phyloP scores from a whole-genome alignment of 2,888 invertebrate genomes.

The Chrysodeixis includens region DNA sequence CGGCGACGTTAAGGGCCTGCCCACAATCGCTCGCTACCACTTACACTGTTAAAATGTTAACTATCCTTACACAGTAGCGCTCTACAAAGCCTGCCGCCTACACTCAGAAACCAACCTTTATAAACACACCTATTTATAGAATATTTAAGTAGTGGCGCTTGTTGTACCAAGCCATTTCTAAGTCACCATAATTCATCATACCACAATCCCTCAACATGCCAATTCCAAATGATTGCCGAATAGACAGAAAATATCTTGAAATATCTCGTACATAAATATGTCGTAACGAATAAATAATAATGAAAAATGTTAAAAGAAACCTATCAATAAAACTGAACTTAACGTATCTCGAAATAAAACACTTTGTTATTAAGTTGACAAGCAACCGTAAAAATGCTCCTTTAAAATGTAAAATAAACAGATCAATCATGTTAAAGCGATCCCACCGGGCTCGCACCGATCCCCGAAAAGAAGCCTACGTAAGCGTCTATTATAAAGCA shows the following conservation, averaged over 20 bases:
- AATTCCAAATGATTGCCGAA: constrained; percentile 56
- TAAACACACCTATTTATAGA: constrained; percentile 42
- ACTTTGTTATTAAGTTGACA: constrained; percentile 89
- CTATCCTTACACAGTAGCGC: constrained; percentile 57
- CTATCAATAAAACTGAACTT: constrained; percentile 89
- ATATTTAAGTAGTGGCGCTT: constrained; percentile 30
- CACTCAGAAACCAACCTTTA: constrained; percentile 32
- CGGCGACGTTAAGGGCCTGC: constrained; percentile 58
- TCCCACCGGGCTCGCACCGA: constrained; percentile 86
- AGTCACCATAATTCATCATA: constrained; percentile 42
- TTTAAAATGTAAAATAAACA: constrained; percentile 90
- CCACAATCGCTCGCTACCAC: constrained; percentile 51
- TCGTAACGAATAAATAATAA: constrained; percentile 73
- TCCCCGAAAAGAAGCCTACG: constrained; percentile 89
- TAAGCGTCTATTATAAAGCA: constrained; percentile 88
- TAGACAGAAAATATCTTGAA: constrained; percentile 63
- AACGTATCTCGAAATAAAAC: constrained; percentile 87
- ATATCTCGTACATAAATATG: constrained; percentile 58
- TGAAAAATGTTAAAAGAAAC: constrained; percentile 85
- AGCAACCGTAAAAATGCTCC: constrained; percentile 89
- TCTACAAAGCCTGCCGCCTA: constrained; percentile 60
- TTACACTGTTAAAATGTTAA: constrained; percentile 53
- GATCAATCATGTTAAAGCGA: constrained; percentile 89
- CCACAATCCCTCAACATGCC: constrained; percentile 55
- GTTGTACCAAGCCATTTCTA: constrained; percentile 16